Percentiles rank a stretch among this genome's conserved stretches.
Conservation (phyloP, 2,113 vertebrate genomes). For the Morone saxatilis region DNA sequence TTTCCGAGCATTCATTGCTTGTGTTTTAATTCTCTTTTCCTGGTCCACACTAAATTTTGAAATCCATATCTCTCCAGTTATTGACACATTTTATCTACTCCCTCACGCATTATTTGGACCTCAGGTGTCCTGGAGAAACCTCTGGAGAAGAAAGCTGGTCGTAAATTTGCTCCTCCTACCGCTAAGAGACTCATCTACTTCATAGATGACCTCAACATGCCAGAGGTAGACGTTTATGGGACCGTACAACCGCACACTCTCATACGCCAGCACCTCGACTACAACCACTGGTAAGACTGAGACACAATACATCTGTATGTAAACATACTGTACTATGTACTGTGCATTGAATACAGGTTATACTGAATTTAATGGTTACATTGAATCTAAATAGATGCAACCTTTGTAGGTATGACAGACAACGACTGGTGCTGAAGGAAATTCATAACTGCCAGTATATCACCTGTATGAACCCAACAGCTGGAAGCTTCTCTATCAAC, state of each 20-base stretch:
- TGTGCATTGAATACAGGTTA: background rate
- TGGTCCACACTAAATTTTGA: background rate
- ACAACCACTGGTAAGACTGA: conserved; percentile 79
- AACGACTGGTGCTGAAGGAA: conserved; percentile 92
- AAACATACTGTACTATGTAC: background rate
- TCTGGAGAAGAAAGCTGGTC: conserved; percentile 86
- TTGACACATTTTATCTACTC: background rate
- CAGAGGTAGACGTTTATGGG: conserved; percentile 84
- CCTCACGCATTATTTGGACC: conserved; percentile 1
- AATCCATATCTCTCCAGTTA: background rate
- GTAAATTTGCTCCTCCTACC: conserved; percentile 84
- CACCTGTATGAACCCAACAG: conserved; percentile 94
- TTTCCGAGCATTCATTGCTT: background rate
- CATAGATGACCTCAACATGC: conserved; percentile 87
- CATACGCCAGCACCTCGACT: conserved; percentile 87
- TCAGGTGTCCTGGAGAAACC: conserved; percentile 86
- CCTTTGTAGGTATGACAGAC: conserved; percentile 95
- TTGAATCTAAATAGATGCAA: conserved; percentile 3
- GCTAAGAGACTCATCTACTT: conserved; percentile 89
- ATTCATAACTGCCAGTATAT: conserved; percentile 92
- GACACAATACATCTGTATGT: background rate
- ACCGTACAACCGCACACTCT: conserved; percentile 87
- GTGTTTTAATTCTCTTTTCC: background rate
- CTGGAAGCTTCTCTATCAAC: conserved; percentile 94
- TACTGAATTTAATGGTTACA: background rate